Percentiles rank a stretch among this genome's conserved stretches.
phyloP scores from a whole-genome alignment of 2,113 vertebrate genomes.

The Clarias gariepinus region DNA sequence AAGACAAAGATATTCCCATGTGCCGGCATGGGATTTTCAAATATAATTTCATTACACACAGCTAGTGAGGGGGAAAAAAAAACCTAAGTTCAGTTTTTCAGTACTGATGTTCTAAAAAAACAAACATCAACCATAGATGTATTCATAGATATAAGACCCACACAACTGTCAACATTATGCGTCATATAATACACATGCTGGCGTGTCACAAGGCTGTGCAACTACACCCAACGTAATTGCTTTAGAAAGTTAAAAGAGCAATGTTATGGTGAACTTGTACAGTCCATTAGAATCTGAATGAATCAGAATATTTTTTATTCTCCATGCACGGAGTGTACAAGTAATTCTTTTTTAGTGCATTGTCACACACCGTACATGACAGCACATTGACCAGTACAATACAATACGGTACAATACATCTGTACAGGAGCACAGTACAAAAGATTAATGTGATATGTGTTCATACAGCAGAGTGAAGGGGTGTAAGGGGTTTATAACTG shows the following conservation, averaged over 20 bases:
- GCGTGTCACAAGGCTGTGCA: neutral
- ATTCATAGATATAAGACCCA: neutral
- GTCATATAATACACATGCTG: neutral
- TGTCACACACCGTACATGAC: neutral
- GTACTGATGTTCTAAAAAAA: neutral
- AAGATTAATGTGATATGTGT: neutral
- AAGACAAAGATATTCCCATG: neutral
- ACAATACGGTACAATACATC: neutral
- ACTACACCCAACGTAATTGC: neutral
- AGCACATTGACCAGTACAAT: neutral
- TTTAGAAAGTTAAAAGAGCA: neutral
- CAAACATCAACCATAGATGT: neutral
- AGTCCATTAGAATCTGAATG: neutral
- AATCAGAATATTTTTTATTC: neutral
- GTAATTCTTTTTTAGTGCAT: neutral
- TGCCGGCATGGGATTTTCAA: neutral
- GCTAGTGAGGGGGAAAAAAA: neutral
- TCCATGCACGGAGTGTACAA: neutral
- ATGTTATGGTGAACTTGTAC: neutral
- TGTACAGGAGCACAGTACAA: neutral
- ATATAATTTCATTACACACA: neutral
- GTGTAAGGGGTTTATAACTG: neutral
- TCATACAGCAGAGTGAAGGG: neutral
- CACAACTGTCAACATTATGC: neutral
- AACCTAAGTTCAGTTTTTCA: neutral